Percentiles rank a stretch among this genome's conserved stretches.
These are phyloP conservation scores for Sesamia inferens DNA, from an alignment of 2,888 invertebrate genomes.

Conservation along the genomic window DNA sequence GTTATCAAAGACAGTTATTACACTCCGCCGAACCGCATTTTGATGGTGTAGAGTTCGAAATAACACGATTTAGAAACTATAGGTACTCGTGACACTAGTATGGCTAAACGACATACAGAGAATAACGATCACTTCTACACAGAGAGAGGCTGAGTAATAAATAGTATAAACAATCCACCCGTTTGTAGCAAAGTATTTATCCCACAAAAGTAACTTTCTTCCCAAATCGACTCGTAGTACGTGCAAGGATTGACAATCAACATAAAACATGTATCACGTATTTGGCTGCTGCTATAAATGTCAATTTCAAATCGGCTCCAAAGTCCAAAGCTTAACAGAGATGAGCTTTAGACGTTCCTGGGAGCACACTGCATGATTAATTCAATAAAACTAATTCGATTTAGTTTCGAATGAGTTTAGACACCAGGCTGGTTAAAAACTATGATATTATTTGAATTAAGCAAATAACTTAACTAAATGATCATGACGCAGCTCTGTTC, in stretches of 20 bases:
- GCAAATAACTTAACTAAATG: neutral
- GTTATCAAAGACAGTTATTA: neutral
- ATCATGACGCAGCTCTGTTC: too few species aligned
- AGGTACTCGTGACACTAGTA: neutral
- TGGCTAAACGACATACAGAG: neutral
- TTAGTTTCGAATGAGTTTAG: too few species aligned
- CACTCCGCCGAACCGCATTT: neutral
- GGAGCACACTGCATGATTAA: neutral
- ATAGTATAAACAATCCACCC: neutral
- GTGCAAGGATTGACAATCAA: slow-evolving; percentile 12
- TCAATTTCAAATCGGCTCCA: neutral
- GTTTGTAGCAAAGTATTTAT: neutral
- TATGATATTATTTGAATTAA: neutral
- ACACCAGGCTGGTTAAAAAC: neutral
- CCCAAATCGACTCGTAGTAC: slow-evolving; percentile 24
- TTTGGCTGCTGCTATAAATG: neutral
- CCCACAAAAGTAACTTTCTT: slow-evolving; percentile 9
- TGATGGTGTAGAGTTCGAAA: neutral
- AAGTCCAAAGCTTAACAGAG: neutral
- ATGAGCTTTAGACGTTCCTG: neutral
- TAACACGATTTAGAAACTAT: neutral
- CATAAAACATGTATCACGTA: slow-evolving; percentile 1
- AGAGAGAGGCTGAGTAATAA: neutral
- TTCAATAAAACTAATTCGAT: neutral
- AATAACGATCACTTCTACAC: neutral